phyloP scores from a whole-genome alignment of 2,797 vertebrate genomes.

The Peromyscus aztecus region DNA sequence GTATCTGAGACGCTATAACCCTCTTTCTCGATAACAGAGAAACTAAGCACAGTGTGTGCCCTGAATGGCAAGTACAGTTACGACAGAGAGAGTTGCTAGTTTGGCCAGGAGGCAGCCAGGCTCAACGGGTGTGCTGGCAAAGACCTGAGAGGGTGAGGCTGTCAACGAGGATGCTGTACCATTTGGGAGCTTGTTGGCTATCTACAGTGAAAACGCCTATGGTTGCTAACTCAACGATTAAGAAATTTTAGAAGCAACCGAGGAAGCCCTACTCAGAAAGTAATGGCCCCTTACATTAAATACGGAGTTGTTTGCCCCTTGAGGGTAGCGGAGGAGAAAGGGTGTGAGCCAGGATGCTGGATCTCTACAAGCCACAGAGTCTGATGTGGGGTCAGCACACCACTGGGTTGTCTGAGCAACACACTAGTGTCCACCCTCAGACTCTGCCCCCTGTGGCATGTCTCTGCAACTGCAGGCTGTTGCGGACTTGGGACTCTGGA shows the following conservation, averaged over 20 bases:
- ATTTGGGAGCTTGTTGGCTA: neutral
- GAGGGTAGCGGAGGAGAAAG: neutral
- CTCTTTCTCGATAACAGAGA: neutral
- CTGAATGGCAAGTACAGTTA: neutral
- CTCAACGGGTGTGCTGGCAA: neutral
- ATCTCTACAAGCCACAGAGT: neutral
- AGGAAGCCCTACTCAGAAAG: neutral
- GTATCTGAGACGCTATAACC: neutral
- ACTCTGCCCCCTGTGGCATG: neutral
- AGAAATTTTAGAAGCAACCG: neutral
- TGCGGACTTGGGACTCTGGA: neutral
- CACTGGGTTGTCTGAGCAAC: fast-evolving
- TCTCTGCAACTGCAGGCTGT: neutral
- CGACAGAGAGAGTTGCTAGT: neutral
- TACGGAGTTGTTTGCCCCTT: neutral
- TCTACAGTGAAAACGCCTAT: neutral
- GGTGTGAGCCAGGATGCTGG: neutral
- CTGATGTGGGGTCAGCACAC: neutral
- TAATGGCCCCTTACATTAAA: neutral
- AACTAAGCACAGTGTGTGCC: neutral
- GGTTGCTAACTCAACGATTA: neutral
- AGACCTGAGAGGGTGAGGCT: neutral
- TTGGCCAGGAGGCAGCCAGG: neutral
- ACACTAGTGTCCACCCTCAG: neutral
- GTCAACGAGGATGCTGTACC: neutral